Evolutionary conservation across 92 coral and sea anemone genomes (phyloP), one percentile per base, ranked within the genome.

Genomic region (Palythoa caribaeorum): DNA sequence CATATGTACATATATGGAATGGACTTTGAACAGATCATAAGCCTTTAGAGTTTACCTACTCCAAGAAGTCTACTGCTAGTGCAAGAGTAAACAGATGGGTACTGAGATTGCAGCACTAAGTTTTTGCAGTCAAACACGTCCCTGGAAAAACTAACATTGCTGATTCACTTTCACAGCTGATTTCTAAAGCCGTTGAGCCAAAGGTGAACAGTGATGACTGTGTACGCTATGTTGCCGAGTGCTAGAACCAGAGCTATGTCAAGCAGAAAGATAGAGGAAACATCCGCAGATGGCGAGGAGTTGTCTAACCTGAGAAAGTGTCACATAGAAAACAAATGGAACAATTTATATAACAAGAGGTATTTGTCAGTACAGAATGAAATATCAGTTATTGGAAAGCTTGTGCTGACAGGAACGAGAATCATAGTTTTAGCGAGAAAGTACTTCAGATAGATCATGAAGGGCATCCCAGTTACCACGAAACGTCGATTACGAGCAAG

Each of bases 211-310:
- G n/a, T 62, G 20, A 17, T n/a, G 69, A 62, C 15, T 62, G 15
- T 62, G 69, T 17, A n/a, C 69, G 69, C 20, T 62, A 62, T n/a
- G 69, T 62, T 11, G 69, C 69, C 15, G 74, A 70, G 28, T 28
- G 28, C 28, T 28, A 28, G 0, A 28, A 28, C 28, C 28, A 28
- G 28, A 28, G 44, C 74, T 70, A 70, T 70, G 74, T 70, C 74
- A 28, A 70, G 38, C 14, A 70, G 74, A 70, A 38, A 70, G 39
- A 20, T 70, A 70, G 74, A 35, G 13, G 74, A 10, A 70, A 38
- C 74, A 70, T 70, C 8, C 74, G 44, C 74, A n/a, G 40, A 70
- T 70, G 44, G 20, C 20, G 74, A 70, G 20, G 74, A 70, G 39
- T 70, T 70, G 39, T 70, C 38, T 20, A 21, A 70, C 11, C 74